Conservation (phyloP, 2,888 invertebrate genomes). For the Chirona hameri region DNA sequence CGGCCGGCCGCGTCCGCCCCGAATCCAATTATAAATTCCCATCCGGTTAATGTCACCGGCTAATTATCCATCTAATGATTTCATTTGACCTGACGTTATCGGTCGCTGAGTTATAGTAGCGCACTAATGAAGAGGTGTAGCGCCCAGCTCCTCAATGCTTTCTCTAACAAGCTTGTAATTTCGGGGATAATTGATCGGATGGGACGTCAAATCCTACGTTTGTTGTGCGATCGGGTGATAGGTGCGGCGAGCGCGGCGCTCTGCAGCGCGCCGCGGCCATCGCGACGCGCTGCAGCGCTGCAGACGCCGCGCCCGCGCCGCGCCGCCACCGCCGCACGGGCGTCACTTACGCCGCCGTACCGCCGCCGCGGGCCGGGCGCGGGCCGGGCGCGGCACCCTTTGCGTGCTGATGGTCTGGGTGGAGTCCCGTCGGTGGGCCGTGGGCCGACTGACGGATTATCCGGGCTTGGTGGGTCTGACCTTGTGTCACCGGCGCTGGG, state of each 20-base stretch:
- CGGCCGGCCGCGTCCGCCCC: not conserved
- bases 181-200: not conserved
- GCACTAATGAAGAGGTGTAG: constrained; percentile 25
- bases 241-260: not conserved
- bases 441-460: too few relatives aligned
- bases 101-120: not conserved
- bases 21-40: constrained; percentile 22
- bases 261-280: constrained; percentile 43
- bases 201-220: not conserved
- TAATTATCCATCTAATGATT: constrained; percentile 31
- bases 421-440: too few relatives aligned
- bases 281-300: constrained; percentile 48
- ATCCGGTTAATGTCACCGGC: constrained; percentile 13
- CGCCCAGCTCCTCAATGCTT: not conserved
- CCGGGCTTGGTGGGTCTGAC: too few relatives aligned
- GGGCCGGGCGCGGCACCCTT: too few relatives aligned
- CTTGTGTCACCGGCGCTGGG: too few relatives aligned
- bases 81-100: constrained; percentile 29
- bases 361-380: too few relatives aligned
- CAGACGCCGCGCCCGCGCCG: constrained; percentile 30
- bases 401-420: too few relatives aligned
- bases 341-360: constrained; percentile 40
- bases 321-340: constrained; percentile 51
- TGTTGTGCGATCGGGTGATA: not conserved
- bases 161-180: constrained; percentile 23